Base-by-base conservation (phyloP, 2,888 invertebrate species). In the Drosophila infuscata region DNA sequence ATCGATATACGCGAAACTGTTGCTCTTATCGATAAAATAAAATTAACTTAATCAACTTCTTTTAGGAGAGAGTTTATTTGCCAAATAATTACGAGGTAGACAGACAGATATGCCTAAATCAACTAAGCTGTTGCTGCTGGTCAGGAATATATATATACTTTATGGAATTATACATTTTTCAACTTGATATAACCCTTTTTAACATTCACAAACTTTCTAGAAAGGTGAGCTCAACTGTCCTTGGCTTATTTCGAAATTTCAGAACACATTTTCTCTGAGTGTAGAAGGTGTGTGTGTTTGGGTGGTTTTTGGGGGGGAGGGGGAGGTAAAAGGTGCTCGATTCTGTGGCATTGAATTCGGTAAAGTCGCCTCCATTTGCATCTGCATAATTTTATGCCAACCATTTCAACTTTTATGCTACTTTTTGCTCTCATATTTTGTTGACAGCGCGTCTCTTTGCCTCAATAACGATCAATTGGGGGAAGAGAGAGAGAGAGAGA, bases 381-480 rank as follows among this genome's bases (percentile, higher is more conserved):
- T 64, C 87, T 82, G 81, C 89, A 85, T 87, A 85, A 87, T 87
- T 85, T 88, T 78, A 80, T 83, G 88, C 89, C 89, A 84, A 74
- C 57, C 75, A 86, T 88, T 88, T 85, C 81, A 70, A 73, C 83
- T 82, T 81, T 80, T 81, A 78, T 79, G 76, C 67, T 41, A 53
- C 54, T 68, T 66, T 54, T 54, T 56, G 8, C 38, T 53, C 60
- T 71, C 77, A 82, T 82, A 82, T 80, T 80, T 82, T 77, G 84
- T 65, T 84, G 88, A 85, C 84, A 88, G 85, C 74, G 15, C 36
- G 6, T 29, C 36, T 38, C 76, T 66, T 11, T 60, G 59, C 38
- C 69, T 52, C 75, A 48, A 63, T 70, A 76, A 74, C 74, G 79
- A 80, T 80, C 79, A 80, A 70, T 76, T 57, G 62, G 49, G 48